These are phyloP conservation scores for Rattus norvegicus DNA, from an alignment of 2,113 vertebrate species.

Conservation along the genomic window GRCr8 NC_086024.1:74427501-74428000, in stretches of 20 bases:
- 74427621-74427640: background rate
- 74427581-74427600: background rate
- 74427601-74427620: background rate
- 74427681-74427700: background rate
- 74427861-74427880: background rate
- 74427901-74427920: background rate
- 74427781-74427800: background rate
- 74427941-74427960: background rate
- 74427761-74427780: background rate
- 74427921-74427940: background rate
- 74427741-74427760: too few relatives aligned
- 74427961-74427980: background rate
- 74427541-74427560: background rate
- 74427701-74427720: background rate
- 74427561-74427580: background rate
- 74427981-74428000: background rate
- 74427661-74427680: background rate
- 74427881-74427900: background rate
- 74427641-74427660: background rate
- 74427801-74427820: background rate
- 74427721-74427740: background rate
- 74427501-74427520: background rate
- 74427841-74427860: background rate
- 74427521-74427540: background rate
- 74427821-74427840: background rate